Base-by-base conservation (phyloP, 1,140 invertebrate species). In the Gerris buenoi region DNA sequence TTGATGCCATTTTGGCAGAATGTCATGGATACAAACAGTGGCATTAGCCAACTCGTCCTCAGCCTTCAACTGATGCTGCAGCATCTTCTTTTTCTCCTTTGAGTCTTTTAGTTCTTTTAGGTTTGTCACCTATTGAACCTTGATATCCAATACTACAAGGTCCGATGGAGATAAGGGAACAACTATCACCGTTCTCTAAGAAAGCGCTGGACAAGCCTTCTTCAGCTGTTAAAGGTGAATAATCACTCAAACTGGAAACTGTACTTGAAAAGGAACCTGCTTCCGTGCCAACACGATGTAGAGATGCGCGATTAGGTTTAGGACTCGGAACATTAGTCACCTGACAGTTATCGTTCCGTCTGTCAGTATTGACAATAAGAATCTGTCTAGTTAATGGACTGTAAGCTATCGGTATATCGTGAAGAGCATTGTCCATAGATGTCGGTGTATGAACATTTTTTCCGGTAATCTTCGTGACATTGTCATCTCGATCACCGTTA, bases 1-100 rank as follows among this genome's bases (percentile, higher is more conserved):
- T 64, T 80, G 78, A 64, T 88, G 82, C 85, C 91, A 95, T 73
- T 88, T 86, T 0, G 89, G 87, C 65, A 95, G 75, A 67, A 93
- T 86, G 58, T 86, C 83, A 67, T 82, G 81, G 63, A 82, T 86
- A 88, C 91, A 95, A 67, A 86, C 82, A 25, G 83, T 84, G 69
- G 86, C 85, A 72, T 80, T 81, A 56, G 84, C 83, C 60, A 91
- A 77, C 69, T 86, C 81, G 72, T 93, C 88, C 76, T 95, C 91
- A 68, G 85, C 79, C 60, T 86, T 83, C 27, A 88, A 74, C 67
- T 90, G 88, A 68, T 85, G 80, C 70, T 90, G 85, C 66, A 87
- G 77, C 65, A 86, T 81, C 67, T 87, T 86, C 66, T 87, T 85
- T 66, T 86, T 83, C 64, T 84, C 83, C 29, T 85, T 87, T 63